Base-by-base conservation (phyloP, 2,888 invertebrate species). In the Plutella xylostella region DNA sequence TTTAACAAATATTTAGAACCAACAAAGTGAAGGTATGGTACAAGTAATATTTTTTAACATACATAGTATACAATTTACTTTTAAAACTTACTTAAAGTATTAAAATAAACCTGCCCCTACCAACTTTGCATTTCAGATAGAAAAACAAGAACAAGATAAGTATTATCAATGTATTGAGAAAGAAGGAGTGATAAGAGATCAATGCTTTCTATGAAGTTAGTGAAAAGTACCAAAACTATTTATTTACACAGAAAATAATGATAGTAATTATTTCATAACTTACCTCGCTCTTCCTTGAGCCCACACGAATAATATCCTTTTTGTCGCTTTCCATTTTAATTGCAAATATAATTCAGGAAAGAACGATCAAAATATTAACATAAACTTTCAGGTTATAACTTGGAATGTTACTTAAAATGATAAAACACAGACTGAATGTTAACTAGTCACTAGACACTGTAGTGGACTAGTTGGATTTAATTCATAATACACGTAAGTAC, bases 231-330 rank as follows among this genome's bases (percentile, higher is more conserved):
- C 28, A 28, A n/a, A 28, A 28, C 9, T n/a, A 12, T 28, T 28
- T 28, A 28, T 9, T 9, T 28, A 28, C 28, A 4, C 25, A 25
- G 5, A 28, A 3, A 28, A 28, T 12, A 28, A 9, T 28, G 9
- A 28, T 9, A 4, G 9, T 28, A 4, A 28, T 9, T 9, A 3
- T 2, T 9, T n/a, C 6, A 12, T n/a, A 28, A 28, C 28, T 28
- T 28, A 92, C 93, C 87, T 93, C 91, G 66, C 93, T 94, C 80
- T 93, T 93, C 56, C 93, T 87, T 39, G 93, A 93, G 46, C 93
- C 93, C 47, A 94, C 93, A 55, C 88, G 87, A 54, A 93, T 90
- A 57, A 87, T 77, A 68, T 85, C 85, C 47, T 72, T 74, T 9
- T 63, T 62, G 56, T 71, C 63, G 56, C 58, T 72, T 60, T 74